Percentiles rank a stretch among this genome's conserved stretches.
These are phyloP conservation scores for Phoxinus dragarum DNA, from an alignment of 2,797 vertebrate genomes.

Conservation along the genomic window DNA sequence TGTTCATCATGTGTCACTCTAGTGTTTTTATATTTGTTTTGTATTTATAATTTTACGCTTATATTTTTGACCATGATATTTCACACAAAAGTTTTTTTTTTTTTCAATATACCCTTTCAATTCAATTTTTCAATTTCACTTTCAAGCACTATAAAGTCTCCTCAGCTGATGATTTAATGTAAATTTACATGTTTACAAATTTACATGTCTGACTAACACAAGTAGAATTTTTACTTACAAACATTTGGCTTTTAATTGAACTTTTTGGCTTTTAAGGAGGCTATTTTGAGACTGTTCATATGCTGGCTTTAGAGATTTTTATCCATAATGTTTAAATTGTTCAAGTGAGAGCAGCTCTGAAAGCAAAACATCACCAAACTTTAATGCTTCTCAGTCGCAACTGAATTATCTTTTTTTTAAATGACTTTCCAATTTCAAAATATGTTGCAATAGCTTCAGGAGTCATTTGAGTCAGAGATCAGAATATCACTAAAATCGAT, in stretches of 20 bases:
- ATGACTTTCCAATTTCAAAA: constrained; percentile 1
- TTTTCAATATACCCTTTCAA: no score
- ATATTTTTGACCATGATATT: neutral
- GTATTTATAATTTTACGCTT: neutral
- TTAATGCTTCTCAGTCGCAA: neutral
- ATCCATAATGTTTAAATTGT: neutral
- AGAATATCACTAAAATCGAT: constrained; percentile 18
- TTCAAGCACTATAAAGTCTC: no score
- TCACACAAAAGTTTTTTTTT: neutral
- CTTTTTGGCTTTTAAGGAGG: neutral
- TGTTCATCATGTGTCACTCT: neutral
- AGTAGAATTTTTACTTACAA: neutral
- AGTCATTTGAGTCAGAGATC: constrained; percentile 21
- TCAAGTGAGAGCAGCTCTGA: neutral
- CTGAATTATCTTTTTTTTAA: constrained; percentile 5
- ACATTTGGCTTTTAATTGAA: neutral
- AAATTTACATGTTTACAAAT: neutral
- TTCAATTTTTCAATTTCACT: no score
- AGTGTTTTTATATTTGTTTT: neutral
- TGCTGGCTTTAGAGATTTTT: neutral
- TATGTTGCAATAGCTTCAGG: constrained; percentile 12
- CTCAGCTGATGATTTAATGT: neutral
- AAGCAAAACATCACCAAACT: neutral
- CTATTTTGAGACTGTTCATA: neutral
- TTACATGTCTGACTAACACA: neutral